A percentile compares a stretch with the other conserved stretches of the same genome.
These are phyloP conservation scores for Thereva nobilitata DNA, from an alignment of 2,888 invertebrate species.

Conservation along the genomic window DNA sequence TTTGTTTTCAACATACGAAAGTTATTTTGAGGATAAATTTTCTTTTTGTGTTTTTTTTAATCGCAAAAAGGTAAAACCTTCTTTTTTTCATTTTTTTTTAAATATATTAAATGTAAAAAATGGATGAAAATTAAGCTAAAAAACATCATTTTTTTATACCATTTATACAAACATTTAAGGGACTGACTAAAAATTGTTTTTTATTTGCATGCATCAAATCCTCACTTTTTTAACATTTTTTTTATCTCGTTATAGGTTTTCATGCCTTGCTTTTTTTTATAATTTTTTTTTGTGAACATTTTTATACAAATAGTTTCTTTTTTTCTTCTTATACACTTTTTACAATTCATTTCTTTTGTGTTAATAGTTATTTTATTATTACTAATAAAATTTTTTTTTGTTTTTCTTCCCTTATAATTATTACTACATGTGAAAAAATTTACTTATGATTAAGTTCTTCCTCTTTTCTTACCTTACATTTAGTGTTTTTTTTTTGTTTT, in stretches of 20 bases:
- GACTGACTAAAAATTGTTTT: conserved; percentile 31
- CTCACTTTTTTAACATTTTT: conserved; percentile 27
- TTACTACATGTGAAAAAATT: conserved; percentile 33
- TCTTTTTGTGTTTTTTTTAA: background rate
- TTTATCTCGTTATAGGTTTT: conserved; percentile 27
- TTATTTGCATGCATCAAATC: conserved; percentile 35
- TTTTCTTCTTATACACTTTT: conserved; percentile 29
- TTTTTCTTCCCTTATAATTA: conserved; percentile 26
- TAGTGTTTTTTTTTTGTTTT: conserved; percentile 3
- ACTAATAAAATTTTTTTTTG: conserved; percentile 18
- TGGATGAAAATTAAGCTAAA: conserved; percentile 30
- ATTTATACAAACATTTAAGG: conserved; percentile 33
- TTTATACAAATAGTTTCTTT: conserved; percentile 29
- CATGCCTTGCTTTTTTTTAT: conserved; percentile 28
- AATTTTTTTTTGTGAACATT: conserved; percentile 27
- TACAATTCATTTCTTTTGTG: conserved; percentile 16
- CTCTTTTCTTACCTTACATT: conserved; percentile 12
- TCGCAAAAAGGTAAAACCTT: conserved; percentile 30
- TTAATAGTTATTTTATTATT: conserved; percentile 31
- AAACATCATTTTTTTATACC: conserved; percentile 16
- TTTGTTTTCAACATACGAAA: conserved; percentile 30
- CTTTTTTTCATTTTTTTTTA: conserved; percentile 6
- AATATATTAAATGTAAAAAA: conserved; percentile 25
- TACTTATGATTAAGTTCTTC: conserved; percentile 23
- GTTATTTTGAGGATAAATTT: conserved; percentile 32